Evolutionary conservation across 2,888 invertebrate species (phyloP).

Genomic region (Xylota sylvarum): DNA sequence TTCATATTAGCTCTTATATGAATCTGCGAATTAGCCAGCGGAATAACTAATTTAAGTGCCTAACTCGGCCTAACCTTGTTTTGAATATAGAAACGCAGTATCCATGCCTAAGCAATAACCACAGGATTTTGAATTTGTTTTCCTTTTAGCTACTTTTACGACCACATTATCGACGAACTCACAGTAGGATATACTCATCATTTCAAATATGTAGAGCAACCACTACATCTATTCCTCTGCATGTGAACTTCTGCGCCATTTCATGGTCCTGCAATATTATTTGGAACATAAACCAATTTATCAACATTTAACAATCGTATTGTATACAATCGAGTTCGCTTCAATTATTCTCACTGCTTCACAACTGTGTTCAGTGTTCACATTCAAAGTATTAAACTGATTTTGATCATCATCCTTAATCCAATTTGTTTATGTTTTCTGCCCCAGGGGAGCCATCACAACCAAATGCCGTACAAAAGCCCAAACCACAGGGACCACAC

Average conservation of each 20-base stretch:
- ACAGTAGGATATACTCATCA: no score
- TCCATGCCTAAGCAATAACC: no score
- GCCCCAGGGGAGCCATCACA: constrained; percentile 37
- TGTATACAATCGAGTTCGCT: neutral
- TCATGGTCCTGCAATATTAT: constrained; percentile 22
- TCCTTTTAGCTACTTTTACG: no score
- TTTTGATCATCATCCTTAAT: constrained; percentile 34
- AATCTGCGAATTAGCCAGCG: no score
- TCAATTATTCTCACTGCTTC: neutral
- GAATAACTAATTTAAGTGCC: no score
- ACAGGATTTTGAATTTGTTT: no score
- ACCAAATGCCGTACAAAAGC: constrained; percentile 17
- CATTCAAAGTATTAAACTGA: constrained; percentile 25
- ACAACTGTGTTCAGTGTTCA: neutral
- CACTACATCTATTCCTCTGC: no score
- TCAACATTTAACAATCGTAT: constrained; percentile 36
- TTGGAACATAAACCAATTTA: constrained; percentile 12
- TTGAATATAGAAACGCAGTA: no score
- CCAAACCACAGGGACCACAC: constrained; percentile 3
- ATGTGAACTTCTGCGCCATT: neutral
- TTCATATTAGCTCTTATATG: no score
- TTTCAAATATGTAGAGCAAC: neutral
- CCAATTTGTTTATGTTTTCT: constrained; percentile 44
- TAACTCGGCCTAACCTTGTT: no score
- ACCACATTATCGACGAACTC: no score